Conservation (phyloP, 2,888 invertebrate species). For the Drosophila sordidula region DNA sequence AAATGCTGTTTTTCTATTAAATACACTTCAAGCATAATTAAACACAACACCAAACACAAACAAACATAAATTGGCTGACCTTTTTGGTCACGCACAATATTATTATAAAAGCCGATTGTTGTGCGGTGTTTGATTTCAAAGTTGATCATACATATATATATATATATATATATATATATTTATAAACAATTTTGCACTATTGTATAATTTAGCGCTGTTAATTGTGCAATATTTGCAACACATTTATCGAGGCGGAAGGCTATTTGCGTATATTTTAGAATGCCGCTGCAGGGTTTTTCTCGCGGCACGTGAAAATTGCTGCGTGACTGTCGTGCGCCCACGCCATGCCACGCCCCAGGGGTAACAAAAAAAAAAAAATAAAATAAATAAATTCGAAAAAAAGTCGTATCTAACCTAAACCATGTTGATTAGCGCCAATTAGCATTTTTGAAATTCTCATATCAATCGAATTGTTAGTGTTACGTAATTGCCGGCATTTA, state of each 20-base stretch:
- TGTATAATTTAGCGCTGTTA: slow-evolving; percentile 41
- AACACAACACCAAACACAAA: slow-evolving; percentile 30
- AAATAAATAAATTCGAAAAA: background rate
- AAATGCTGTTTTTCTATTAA: background rate
- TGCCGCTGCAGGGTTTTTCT: slow-evolving; percentile 28
- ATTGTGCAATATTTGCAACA: slow-evolving; percentile 49
- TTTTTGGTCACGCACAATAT: slow-evolving; percentile 71
- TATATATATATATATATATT: background rate
- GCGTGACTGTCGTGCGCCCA: slow-evolving; percentile 57
- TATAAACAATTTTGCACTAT: slow-evolving; percentile 17
- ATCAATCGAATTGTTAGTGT: slow-evolving; percentile 35
- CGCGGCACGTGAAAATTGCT: slow-evolving; percentile 66
- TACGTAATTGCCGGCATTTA: slow-evolving; percentile 67
- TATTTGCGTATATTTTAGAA: slow-evolving; percentile 53
- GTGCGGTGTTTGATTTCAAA: no score
- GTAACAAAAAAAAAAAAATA: background rate
- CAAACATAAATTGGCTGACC: slow-evolving; percentile 62
- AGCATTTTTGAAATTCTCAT: slow-evolving; percentile 50
- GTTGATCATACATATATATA: background rate
- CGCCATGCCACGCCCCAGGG: slow-evolving; percentile 2
- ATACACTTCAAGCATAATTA: slow-evolving; percentile 11
- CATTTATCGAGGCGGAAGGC: slow-evolving; percentile 69
- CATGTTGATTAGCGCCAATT: slow-evolving; percentile 39
- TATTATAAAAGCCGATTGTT: background rate
- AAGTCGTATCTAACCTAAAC: slow-evolving; percentile 2